Percentiles rank a stretch among this genome's conserved stretches.
These are phyloP conservation scores for Metridium senile DNA, from an alignment of 92 coral and sea anemone species.

Conservation along the genomic window DNA sequence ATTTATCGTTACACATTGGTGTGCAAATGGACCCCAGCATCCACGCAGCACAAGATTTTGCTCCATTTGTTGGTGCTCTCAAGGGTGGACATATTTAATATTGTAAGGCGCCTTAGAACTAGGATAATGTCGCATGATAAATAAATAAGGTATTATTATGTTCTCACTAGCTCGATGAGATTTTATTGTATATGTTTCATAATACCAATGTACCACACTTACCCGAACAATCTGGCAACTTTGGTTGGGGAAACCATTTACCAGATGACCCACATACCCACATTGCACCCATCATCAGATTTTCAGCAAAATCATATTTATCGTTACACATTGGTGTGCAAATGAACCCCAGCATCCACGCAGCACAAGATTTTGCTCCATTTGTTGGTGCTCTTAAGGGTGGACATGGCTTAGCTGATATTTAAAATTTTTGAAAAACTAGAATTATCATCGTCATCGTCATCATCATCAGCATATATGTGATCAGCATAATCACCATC, in stretches of 20 bases:
- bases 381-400: conserved; percentile 25
- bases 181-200: too few relatives aligned
- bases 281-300: not conserved
- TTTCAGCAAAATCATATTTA: conserved; percentile 29
- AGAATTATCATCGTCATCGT: too few relatives aligned
- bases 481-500: too few relatives aligned
- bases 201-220: too few relatives aligned
- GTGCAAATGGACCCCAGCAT: conserved; percentile 33
- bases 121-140: too few relatives aligned
- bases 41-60: conserved; percentile 51
- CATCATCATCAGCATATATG: too few relatives aligned
- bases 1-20: conserved; percentile 38
- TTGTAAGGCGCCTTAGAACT: too few relatives aligned
- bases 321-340: conserved; percentile 45
- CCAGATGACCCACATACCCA: conserved; percentile 56
- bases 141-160: too few relatives aligned
- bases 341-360: conserved; percentile 35
- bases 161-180: too few relatives aligned
- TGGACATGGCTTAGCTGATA: conserved; percentile 45
- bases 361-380: conserved; percentile 53
- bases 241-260: conserved; percentile 28
- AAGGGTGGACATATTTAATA: conserved; percentile 26
- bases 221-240: conserved; percentile 56
- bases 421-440: too few relatives aligned
- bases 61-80: conserved; percentile 43